Base-by-base conservation (phyloP, 2,888 invertebrate genomes). In the Melieria picta region DNA sequence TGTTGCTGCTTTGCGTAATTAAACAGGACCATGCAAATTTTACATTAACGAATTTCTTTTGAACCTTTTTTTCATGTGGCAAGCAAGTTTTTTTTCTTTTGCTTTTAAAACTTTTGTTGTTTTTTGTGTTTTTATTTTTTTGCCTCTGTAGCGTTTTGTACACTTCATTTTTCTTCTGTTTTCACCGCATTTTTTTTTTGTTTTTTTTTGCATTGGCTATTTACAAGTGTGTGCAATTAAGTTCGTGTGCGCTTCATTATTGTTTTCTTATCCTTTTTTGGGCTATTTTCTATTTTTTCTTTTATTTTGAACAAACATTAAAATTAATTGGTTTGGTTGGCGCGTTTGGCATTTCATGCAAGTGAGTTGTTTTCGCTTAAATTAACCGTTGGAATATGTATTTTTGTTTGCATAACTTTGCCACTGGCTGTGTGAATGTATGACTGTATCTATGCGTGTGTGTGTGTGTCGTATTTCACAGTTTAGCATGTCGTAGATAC, bases 61-160 rank as follows among this genome's bases (percentile, higher is more conserved):
- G 30, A 30, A 30, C 57, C 65, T 7, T 30, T 47, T 48, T 66
- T 57, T 57, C 65, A 66, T 57, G 46, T 57, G 65, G 57, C 57
- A 66, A 47, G 56, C 11, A 48, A 57, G 57, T 66, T 66, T 48
- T 57, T 66, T 65, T 65, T 55, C 45, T 43, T 55, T 65, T 65
- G 16, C 48, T 9, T 46, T 56, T 66, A 48, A 42, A n/a, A n/a
- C 16, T 4, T 48, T 9, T 16, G 30, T 56, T 66, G 47, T 43
- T 30, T 30, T 30, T 30, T 30, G 30, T 30, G 30, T 30, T 30
- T 30, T 1, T 1, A 30, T 30, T 48, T 46, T 42, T 55, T 47
- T 62, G 43, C 4, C 46, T 4, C 45, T 65, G 50, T 57, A 46
- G 43, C 16, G 46, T 64, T 55, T 55, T 11, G 43, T 43, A 13